phyloP scores from a whole-genome alignment of 30 jellyfish, hydroid and myxozoan genomes.

The Haliclystus octoradiatus region DNA sequence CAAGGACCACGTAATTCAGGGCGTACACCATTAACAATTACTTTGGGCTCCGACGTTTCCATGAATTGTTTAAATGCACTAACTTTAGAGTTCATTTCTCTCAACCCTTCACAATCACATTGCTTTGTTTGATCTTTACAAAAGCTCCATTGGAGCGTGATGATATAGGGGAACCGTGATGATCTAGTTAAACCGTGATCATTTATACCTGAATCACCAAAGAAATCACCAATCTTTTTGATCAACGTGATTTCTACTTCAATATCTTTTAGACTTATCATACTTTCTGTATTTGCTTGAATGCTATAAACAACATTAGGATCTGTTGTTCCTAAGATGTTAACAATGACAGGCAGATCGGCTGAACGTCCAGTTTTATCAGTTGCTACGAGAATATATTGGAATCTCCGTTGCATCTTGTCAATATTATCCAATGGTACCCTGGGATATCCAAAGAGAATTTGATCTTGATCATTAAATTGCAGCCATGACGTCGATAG shows the following conservation, averaged over 20 bases:
- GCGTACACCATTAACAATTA: constrained; percentile 5
- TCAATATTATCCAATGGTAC: neutral
- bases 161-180: constrained; percentile 2
- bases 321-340: constrained; percentile 1
- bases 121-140: constrained; percentile 18
- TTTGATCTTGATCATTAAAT: constrained; percentile 25
- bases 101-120: constrained; percentile 33
- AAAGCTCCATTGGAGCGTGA: constrained; percentile 47
- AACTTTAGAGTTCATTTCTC: constrained; percentile 12
- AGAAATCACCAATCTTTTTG: constrained; percentile 27
- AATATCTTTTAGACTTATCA: constrained; percentile 3
- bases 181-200: constrained; percentile 17
- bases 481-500: constrained; percentile 37
- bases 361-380: neutral
- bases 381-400: neutral
- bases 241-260: constrained; percentile 25
- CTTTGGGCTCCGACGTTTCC: constrained; percentile 22
- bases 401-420: constrained; percentile 1
- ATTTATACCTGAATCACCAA: constrained; percentile 26
- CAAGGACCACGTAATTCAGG: constrained; percentile 31
- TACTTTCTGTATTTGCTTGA: neutral
- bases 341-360: neutral
- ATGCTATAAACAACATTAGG: neutral
- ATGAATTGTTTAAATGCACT: constrained; percentile 1
- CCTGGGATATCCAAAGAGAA: constrained; percentile 48